These are phyloP conservation scores for Chelidonichthys spinosus DNA, from an alignment of 2,797 vertebrate species.

Conservation along the genomic window DNA sequence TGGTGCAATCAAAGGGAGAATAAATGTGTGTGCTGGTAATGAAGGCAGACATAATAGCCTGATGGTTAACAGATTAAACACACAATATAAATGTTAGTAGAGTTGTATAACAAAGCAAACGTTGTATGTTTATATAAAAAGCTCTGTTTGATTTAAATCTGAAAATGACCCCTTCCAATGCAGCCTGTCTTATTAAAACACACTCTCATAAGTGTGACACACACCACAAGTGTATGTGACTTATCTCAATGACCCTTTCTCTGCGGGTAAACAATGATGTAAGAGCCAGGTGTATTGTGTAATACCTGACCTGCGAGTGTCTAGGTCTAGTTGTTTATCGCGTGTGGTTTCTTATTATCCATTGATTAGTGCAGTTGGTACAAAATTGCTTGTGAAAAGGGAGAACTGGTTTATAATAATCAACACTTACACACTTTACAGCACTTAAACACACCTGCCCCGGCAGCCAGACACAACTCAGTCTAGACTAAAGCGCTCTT, in stretches of 20 bases:
- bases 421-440: constrained; percentile 12
- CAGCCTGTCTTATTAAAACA: constrained; percentile 18
- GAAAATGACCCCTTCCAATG: constrained; percentile 21
- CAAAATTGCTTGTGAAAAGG: constrained; percentile 9
- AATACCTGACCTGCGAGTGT: constrained; percentile 25
- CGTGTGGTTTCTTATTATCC: constrained; percentile 16
- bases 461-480: constrained; percentile 45
- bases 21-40: background rate
- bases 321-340: constrained; percentile 32
- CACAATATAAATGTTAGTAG: constrained; percentile 18
- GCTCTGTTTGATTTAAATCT: constrained; percentile 4
- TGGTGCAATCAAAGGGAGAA: background rate
- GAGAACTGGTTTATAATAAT: constrained; percentile 15
- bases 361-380: background rate
- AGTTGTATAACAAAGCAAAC: constrained; percentile 51
- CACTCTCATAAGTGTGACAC: constrained; percentile 9
- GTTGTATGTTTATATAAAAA: background rate
- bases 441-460: constrained; percentile 50
- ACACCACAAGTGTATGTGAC: constrained; percentile 14
- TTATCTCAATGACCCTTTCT: constrained; percentile 6
- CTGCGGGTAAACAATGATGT: constrained; percentile 36
- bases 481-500: constrained; percentile 71
- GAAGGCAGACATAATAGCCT: background rate
- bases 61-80: constrained; percentile 18
- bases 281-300: constrained; percentile 21